Evolutionary conservation across 2,113 vertebrate species (phyloP).

Genomic region (Stegostoma tigrinum): DNA sequence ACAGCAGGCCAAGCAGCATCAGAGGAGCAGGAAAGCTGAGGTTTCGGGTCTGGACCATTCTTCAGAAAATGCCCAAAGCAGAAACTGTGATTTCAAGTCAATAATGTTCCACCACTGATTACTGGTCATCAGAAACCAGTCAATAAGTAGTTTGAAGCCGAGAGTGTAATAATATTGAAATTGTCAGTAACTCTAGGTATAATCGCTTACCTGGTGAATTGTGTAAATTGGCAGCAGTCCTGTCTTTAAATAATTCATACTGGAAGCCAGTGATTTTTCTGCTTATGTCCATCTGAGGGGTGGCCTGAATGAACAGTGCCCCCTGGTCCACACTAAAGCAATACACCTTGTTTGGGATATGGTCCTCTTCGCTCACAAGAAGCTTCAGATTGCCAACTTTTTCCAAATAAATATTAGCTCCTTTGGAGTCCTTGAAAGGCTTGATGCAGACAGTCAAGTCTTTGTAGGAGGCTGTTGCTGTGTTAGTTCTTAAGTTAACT

Average conservation of each 20-base stretch:
- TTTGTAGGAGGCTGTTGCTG: slow-evolving; percentile 58
- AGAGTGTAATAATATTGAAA: background rate
- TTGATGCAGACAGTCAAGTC: slow-evolving; percentile 89
- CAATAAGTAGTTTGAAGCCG: background rate
- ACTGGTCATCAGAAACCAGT: background rate
- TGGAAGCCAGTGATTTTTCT: slow-evolving; percentile 86
- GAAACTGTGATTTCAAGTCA: background rate
- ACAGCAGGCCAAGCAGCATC: too few species aligned
- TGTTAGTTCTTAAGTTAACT: slow-evolving; percentile 87
- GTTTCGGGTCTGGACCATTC: too few species aligned
- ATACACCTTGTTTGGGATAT: slow-evolving; percentile 61
- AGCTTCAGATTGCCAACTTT: slow-evolving; percentile 79
- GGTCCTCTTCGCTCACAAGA: slow-evolving; percentile 72
- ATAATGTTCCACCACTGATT: background rate
- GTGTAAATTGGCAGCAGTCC: slow-evolving; percentile 58
- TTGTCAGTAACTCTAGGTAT: background rate
- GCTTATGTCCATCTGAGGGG: slow-evolving; percentile 84
- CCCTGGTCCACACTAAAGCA: slow-evolving; percentile 82
- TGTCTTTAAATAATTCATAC: slow-evolving; percentile 77
- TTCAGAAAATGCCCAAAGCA: background rate
- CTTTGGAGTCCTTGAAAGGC: slow-evolving; percentile 71
- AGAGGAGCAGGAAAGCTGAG: too few species aligned
- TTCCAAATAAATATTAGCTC: slow-evolving; percentile 95
- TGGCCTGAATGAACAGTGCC: slow-evolving; percentile 85
- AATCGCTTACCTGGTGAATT: slow-evolving; percentile 64